Percentiles rank a stretch among this genome's conserved stretches.
phyloP scores from a whole-genome alignment of 2,888 invertebrate genomes.

The Cryptophagus acutangulus region DNA sequence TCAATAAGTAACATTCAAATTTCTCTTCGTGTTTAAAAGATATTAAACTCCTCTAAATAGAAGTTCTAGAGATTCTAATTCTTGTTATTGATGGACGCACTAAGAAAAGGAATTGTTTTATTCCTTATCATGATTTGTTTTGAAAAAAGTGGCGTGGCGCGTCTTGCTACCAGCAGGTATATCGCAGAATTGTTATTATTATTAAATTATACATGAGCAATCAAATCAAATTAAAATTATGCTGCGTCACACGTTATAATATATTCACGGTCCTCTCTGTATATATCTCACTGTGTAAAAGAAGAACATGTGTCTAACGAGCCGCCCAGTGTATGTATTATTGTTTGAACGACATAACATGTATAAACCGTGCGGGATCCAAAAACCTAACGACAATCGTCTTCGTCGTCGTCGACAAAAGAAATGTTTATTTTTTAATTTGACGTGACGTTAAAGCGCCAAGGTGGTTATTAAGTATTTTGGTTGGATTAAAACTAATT shows the following conservation, averaged over 20 bases:
- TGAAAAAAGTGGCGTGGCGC: too few relatives aligned
- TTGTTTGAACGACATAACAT: conserved; percentile 32
- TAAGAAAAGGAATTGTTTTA: too few relatives aligned
- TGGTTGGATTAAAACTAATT: conserved; percentile 19
- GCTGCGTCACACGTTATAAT: conserved; percentile 42
- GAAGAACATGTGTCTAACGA: conserved; percentile 40
- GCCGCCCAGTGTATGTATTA: conserved; percentile 27
- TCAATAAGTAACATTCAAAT: too few relatives aligned
- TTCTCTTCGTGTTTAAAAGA: too few relatives aligned
- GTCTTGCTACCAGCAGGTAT: too few relatives aligned
- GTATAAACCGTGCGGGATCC: conserved; percentile 2
- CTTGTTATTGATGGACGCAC: too few relatives aligned
- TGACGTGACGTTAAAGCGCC: conserved; percentile 27
- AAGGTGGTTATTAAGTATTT: conserved; percentile 28
- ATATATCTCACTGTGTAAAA: not conserved
- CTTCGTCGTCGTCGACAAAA: conserved; percentile 23
- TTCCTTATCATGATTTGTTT: too few relatives aligned
- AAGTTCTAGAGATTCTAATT: too few relatives aligned
- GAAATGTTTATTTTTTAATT: conserved; percentile 34
- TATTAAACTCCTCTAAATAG: too few relatives aligned
- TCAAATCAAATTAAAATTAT: conserved; percentile 43
- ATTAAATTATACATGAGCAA: conserved; percentile 40
- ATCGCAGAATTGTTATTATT: conserved; percentile 2
- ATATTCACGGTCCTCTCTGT: conserved; percentile 30
- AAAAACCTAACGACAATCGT: conserved; percentile 11